A percentile compares a stretch with the other conserved stretches of the same genome.
Conservation (phyloP, 2,888 invertebrate species). For the Nomada ferruginata region DNA sequence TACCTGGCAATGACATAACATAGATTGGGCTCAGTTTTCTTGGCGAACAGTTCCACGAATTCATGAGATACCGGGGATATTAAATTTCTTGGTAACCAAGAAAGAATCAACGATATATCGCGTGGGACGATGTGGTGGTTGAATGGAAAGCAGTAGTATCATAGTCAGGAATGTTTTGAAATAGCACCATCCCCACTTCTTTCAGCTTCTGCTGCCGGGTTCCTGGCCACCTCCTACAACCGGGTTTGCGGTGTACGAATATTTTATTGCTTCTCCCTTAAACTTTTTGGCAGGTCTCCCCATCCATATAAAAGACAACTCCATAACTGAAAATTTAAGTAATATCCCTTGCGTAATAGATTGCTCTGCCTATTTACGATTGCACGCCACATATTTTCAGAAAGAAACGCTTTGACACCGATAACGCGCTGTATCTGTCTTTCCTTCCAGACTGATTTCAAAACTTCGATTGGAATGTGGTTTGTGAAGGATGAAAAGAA, state of each 20-base stretch:
- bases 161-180: conserved; percentile 80
- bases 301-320: conserved; percentile 29
- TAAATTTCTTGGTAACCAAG: conserved; percentile 59
- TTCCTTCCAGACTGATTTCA: background rate
- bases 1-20: no score
- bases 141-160: conserved; percentile 80
- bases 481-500: background rate
- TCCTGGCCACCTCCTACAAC: conserved; percentile 30
- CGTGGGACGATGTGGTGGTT: conserved; percentile 42
- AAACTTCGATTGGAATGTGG: background rate
- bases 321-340: conserved; percentile 16
- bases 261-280: conserved; percentile 57
- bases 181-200: conserved; percentile 73
- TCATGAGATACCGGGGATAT: conserved; percentile 45
- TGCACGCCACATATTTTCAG: background rate
- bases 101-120: conserved; percentile 57
- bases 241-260: conserved; percentile 27
- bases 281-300: conserved; percentile 51
- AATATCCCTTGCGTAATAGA: conserved; percentile 26
- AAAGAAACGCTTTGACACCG: background rate
- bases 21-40: background rate
- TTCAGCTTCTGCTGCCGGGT: conserved; percentile 30
- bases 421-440: no score
- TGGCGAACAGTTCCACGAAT: conserved; percentile 6
- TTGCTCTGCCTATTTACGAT: no score